Percentiles rank a stretch among this genome's conserved stretches.
Conservation (phyloP, 1,140 invertebrate genomes). For the Triops longicaudatus region DNA sequence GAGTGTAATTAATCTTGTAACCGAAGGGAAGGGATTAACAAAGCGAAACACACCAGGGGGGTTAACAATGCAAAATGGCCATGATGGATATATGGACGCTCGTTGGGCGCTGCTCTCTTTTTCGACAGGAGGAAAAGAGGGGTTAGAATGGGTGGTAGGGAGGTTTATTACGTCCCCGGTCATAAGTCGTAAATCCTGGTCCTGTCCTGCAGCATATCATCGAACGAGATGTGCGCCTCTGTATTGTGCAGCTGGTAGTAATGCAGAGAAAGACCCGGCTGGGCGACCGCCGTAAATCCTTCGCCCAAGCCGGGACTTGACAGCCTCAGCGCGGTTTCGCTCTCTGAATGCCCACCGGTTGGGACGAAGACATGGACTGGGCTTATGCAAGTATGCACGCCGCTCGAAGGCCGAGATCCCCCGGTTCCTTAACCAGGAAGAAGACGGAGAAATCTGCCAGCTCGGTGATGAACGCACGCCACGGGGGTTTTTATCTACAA, state of each 20-base stretch:
- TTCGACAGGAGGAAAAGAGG: neutral
- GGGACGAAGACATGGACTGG: too few relatives aligned
- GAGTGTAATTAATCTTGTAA: too few relatives aligned
- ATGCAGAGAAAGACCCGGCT: neutral
- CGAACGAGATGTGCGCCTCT: neutral
- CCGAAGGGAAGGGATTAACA: too few relatives aligned
- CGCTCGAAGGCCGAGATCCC: too few relatives aligned
- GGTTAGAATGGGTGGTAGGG: neutral
- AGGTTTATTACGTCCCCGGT: neutral
- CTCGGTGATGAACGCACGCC: neutral
- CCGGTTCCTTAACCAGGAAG: too few relatives aligned
- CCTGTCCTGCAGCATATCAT: slow-evolving; percentile 3
- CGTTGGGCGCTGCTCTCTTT: neutral
- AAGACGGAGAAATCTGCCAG: neutral
- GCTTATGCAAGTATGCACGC: too few relatives aligned
- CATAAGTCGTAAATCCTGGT: slow-evolving; percentile 7
- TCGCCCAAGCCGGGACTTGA: neutral
- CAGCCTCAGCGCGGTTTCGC: neutral
- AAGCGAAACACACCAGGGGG: too few relatives aligned
- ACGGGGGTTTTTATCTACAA: slow-evolving; percentile 1
- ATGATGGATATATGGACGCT: neutral
- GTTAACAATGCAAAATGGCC: neutral
- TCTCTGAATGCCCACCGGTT: too few relatives aligned
- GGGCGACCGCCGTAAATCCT: neutral
- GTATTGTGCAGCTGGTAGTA: slow-evolving; percentile 6